phyloP scores from a whole-genome alignment of 2,113 vertebrate species.

The Pelvicachromis taeniatus region DNA sequence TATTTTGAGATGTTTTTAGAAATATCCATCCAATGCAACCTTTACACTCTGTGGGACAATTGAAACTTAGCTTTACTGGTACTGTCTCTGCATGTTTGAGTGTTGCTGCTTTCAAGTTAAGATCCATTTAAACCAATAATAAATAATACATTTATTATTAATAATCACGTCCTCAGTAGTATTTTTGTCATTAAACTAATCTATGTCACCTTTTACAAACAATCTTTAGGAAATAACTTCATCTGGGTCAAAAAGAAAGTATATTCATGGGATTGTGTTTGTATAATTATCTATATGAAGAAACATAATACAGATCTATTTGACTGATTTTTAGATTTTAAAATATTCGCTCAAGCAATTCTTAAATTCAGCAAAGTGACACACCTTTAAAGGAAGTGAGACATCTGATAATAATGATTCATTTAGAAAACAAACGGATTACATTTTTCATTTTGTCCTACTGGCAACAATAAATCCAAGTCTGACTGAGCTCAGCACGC shows the following conservation, averaged over 20 bases:
- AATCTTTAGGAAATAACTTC: not conserved
- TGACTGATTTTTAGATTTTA: not conserved
- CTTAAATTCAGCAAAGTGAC: not conserved
- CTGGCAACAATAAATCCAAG: not conserved
- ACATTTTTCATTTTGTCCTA: not conserved
- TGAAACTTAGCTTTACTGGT: accelerated
- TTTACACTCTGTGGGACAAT: not conserved
- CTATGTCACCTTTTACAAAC: not conserved
- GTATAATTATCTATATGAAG: not conserved
- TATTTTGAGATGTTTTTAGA: not conserved
- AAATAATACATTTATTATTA: not conserved
- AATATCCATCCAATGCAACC: accelerated
- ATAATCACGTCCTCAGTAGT: accelerated
- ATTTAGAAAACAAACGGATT: not conserved
- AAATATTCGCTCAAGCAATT: not conserved
- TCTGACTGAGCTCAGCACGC: not conserved
- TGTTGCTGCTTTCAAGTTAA: not conserved
- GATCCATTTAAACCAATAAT: not conserved
- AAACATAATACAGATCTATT: not conserved
- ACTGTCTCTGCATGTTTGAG: not conserved
- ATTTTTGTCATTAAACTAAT: not conserved
- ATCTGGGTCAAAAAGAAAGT: not conserved
- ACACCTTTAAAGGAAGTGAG: not conserved
- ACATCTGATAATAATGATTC: not conserved
- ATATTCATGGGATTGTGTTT: not conserved